Evolutionary conservation across 2,797 vertebrate species (phyloP), one percentile per base, ranked within the genome.

Genomic region (Oryzias dopingdopingensis): DNA sequence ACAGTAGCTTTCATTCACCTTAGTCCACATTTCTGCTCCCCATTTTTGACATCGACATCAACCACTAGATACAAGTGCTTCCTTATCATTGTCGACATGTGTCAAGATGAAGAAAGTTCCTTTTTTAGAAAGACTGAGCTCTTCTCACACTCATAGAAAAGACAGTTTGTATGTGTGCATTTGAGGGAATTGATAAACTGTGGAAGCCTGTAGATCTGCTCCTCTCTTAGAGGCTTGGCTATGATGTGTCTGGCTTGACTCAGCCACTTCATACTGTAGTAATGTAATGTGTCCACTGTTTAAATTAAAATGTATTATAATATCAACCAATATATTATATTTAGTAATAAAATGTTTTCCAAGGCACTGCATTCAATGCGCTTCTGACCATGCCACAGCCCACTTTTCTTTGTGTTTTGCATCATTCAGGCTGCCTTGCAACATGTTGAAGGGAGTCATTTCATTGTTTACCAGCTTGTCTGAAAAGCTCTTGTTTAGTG

Each of bases 11-110:
- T 70, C 62, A 62, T 70, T 45, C 64, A 73, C 73, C 81, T 84
- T 73, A 59, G 52, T 70, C 56, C 68, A 75, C 56, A 80, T 44
- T 65, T 76, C 74, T 65, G 60, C 54, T 69, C 62, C 10, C 52
- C 72, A 62, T 59, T 62, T 71, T 44, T 54, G 68, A 76, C 71
- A 70, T 70, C 59, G 66, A 65, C 49, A 71, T 70, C 66, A 51
- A 73, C 48, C n/a, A 74, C 75, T 74, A 82, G 65, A 79, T 79
- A 66, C 55, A 84, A 90, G 89, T 86, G 89, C 90, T 92, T 92
- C 91, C 90, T 84, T 81, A 78, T 81, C 68, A 68, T 58, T 56
- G 79, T 79, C 46, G 85, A 76, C 68, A 56, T 72, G 85, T 86
- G 87, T 84, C 81, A 87, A 84, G 76, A 78, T 83, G 72, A 32